These are phyloP conservation scores for Rhinolophus ferrumequinum DNA, from an alignment of 2,113 vertebrate species.

Conservation along the genomic window DNA sequence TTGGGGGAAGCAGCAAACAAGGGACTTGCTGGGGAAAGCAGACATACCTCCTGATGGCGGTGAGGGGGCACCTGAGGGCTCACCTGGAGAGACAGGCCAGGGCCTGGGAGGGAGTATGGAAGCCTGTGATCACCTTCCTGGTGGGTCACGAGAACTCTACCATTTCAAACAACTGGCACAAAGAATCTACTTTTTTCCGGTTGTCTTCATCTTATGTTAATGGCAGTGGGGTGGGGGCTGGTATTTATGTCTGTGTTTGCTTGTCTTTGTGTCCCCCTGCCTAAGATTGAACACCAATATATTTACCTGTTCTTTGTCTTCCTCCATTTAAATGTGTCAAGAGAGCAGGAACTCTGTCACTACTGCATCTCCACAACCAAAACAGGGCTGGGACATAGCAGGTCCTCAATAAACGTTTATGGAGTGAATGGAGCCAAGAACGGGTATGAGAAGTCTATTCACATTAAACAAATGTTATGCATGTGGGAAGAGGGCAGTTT, in stretches of 20 bases:
- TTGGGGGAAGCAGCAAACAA: background rate
- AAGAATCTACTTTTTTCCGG: background rate
- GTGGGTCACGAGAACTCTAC: fast-evolving
- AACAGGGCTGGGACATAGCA: background rate
- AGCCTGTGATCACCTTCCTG: background rate
- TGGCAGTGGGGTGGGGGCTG: fast-evolving
- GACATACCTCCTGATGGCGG: background rate
- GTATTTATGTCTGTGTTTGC: background rate
- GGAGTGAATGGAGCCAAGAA: too few relatives aligned
- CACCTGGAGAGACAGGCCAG: too few relatives aligned
- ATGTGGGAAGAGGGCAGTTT: background rate
- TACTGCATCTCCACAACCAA: background rate
- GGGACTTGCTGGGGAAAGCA: too few relatives aligned
- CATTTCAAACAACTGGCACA: background rate
- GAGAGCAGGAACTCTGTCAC: background rate
- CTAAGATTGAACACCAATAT: background rate
- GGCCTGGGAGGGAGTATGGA: background rate
- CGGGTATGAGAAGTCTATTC: fast-evolving
- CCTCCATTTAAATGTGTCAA: background rate
- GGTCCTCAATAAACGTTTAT: fast-evolving
- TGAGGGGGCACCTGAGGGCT: background rate
- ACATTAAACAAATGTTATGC: fast-evolving
- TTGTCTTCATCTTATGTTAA: background rate
- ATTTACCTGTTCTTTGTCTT: background rate
- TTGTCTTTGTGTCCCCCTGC: fast-evolving